Evolutionary conservation across 1,140 invertebrate species (phyloP), one percentile per base, ranked within the genome.

Genomic region (Ips nitidus): DNA sequence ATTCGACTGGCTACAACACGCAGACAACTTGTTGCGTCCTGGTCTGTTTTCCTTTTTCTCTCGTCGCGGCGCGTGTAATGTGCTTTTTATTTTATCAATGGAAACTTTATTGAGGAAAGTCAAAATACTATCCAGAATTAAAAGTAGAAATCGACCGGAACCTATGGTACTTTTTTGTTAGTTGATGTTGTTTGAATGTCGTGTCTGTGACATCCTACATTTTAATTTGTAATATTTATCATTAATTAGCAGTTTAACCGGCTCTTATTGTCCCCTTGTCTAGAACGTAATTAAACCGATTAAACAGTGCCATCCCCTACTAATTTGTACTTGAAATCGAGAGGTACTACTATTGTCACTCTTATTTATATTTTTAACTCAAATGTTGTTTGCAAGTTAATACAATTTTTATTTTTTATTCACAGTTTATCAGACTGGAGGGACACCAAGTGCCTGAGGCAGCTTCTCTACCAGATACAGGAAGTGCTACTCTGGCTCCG

Each of bases 381-480:
- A 22, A 22, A 22, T 22, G 22, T 22, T 22, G 22, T 22, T 22
- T 22, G 22, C 22, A 22, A 22, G 22, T 22, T 22, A 22, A 22
- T 22, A 22, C 22, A 22, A 22, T 22, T 22, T 45, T 45, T 45
- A 8, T 5, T 50, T 47, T 68, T 72, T 69, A 55, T 67, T 74
- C 73, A 8, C 61, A 75, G 73, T 71, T 69, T 36, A 53, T 59
- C 75, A 76, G 71, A 74, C 75, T 76, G 75, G 74, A 77, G 75
- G 75, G 72, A 71, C 73, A 74, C 64, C 62, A 75, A 38, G 71
- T 73, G 75, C 75, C 75, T 69, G 71, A 69, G 52, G 64, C 67
- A 63, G 58, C 73, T 61, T 71, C 68, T 56, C 60, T 68, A 37
- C 41, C 71, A 57, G 75, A 74, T 42, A 63, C 72, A 73, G 73